A percentile compares a stretch with the other conserved stretches of the same genome.
These are phyloP conservation scores for Meriones unguiculatus DNA, from an alignment of 2,113 vertebrate genomes.

Conservation along the genomic window DNA sequence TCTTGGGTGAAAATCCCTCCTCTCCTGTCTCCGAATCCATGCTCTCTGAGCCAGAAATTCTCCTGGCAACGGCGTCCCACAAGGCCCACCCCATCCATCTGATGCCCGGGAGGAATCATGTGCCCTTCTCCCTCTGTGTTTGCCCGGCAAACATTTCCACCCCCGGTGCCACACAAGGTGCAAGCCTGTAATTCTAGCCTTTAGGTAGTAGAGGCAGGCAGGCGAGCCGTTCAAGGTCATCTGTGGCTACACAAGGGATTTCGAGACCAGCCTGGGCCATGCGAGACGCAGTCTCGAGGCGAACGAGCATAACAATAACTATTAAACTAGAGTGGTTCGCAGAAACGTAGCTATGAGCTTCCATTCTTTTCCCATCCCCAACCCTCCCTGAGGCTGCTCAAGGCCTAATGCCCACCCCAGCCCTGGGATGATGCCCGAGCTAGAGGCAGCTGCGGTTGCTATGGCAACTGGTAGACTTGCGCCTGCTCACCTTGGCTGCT, in stretches of 20 bases:
- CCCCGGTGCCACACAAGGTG: not conserved
- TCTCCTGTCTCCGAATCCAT: not conserved
- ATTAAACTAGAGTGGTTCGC: not conserved
- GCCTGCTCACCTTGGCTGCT: constrained; percentile 64
- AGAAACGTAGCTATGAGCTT: not conserved
- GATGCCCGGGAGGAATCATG: not conserved
- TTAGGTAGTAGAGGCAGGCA: not conserved
- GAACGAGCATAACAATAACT: not conserved
- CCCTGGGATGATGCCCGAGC: not conserved
- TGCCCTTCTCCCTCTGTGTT: not conserved
- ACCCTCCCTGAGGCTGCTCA: not conserved
- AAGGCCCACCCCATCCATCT: not conserved
- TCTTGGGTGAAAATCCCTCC: not conserved
- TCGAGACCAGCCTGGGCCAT: not conserved
- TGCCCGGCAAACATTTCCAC: not conserved
- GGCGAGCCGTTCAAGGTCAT: not conserved
- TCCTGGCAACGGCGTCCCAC: no score
- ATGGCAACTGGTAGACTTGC: not conserved
- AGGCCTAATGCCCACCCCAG: not conserved
- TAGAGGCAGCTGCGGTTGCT: not conserved
- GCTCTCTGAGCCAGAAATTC: not conserved
- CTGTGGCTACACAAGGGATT: no score
- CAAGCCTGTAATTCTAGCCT: not conserved
- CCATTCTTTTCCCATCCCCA: not conserved
- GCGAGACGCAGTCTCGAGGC: not conserved